Conservation (phyloP, 2,113 vertebrate genomes). For the Hemiscyllium ocellatum region DNA sequence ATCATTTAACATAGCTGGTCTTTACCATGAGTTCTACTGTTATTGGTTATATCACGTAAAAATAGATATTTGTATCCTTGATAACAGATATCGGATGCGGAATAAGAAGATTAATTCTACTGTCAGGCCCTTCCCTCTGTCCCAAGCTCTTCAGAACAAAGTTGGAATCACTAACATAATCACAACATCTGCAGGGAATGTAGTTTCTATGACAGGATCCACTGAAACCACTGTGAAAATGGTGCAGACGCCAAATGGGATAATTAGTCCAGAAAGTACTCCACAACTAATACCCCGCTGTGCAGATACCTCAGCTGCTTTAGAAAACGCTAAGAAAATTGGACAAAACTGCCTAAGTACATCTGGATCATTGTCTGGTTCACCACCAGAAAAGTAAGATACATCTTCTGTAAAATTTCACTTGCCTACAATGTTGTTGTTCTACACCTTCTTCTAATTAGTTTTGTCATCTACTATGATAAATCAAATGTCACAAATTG, state of each 20-base stretch:
- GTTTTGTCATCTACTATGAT: neutral
- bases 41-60: neutral
- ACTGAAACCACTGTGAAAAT: conserved; percentile 67
- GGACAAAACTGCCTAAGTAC: conserved; percentile 60
- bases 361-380: conserved; percentile 58
- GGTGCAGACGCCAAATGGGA: conserved; percentile 59
- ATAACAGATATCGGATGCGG: conserved; percentile 75
- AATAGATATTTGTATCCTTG: neutral
- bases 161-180: conserved; percentile 60
- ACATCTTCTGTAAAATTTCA: conserved; percentile 31
- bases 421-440: neutral
- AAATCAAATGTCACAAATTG: neutral
- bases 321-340: conserved; percentile 73
- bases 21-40: neutral
- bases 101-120: conserved; percentile 85
- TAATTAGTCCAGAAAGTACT: conserved; percentile 58
- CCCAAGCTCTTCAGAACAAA: conserved; percentile 62
- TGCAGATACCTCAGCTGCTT: conserved; percentile 58
- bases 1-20: conserved; percentile 39
- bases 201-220: conserved; percentile 66
- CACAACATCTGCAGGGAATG: conserved; percentile 60
- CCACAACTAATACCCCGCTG: conserved; percentile 77
- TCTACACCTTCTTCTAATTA: neutral
- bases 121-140: conserved; percentile 69
- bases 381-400: conserved; percentile 74